These are phyloP conservation scores for Naja naja DNA, from an alignment of 2,113 vertebrate genomes.

Conservation along the genomic window DNA sequence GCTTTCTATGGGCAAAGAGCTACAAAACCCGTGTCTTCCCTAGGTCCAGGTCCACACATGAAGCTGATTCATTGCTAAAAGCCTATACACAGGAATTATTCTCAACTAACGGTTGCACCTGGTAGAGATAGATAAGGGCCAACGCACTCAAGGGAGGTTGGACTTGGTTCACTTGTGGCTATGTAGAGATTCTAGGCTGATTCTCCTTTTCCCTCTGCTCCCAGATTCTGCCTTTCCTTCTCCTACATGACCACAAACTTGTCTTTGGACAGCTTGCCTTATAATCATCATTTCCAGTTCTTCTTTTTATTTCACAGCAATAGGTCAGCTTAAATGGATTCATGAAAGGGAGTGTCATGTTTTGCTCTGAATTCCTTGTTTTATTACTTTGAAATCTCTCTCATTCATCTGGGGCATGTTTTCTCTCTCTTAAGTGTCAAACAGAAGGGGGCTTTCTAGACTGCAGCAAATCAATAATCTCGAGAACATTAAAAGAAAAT, in stretches of 20 bases:
- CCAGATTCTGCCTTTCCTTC: background rate
- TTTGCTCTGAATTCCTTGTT: background rate
- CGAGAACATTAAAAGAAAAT: conserved; percentile 15
- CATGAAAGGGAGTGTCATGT: background rate
- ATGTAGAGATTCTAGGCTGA: background rate
- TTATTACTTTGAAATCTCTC: conserved; percentile 13
- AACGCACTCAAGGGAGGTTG: background rate
- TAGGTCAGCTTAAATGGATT: too few species aligned
- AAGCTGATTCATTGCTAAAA: background rate
- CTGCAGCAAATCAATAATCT: background rate
- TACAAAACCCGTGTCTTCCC: background rate
- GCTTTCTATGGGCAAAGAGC: background rate
- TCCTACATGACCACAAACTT: background rate
- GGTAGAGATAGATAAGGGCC: background rate
- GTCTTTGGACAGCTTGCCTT: background rate
- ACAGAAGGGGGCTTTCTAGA: conserved; percentile 2
- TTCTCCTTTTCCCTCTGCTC: background rate
- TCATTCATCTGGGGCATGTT: background rate
- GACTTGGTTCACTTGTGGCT: background rate
- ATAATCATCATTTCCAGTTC: background rate
- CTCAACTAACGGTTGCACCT: background rate
- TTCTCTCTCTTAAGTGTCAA: background rate
- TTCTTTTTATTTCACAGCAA: conserved; percentile 10
- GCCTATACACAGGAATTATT: background rate
- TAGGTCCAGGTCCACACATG: background rate